These are phyloP conservation scores for Colius striatus DNA, from an alignment of 2,113 vertebrate genomes.

Conservation along the genomic window DNA sequence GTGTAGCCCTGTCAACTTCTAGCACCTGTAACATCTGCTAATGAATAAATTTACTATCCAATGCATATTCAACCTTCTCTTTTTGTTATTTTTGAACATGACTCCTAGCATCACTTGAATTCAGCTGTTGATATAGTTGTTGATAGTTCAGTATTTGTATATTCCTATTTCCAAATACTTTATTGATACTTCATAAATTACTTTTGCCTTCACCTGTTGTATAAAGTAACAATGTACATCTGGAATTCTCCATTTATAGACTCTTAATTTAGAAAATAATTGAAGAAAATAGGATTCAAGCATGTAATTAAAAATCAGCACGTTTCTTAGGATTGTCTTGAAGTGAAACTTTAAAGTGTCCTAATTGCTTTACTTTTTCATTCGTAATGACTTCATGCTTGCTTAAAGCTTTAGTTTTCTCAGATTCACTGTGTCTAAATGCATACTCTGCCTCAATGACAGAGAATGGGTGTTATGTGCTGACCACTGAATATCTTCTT, in stretches of 20 bases:
- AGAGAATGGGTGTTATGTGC: not conserved
- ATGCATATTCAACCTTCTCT: not conserved
- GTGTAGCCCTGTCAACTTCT: not conserved
- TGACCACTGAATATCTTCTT: constrained; percentile 19
- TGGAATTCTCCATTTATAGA: not conserved
- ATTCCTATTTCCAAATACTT: not conserved
- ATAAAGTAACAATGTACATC: not conserved
- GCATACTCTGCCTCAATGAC: not conserved
- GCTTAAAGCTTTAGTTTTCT: not conserved
- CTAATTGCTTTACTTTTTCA: not conserved
- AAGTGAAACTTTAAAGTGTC: not conserved
- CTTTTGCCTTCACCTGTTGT: not conserved
- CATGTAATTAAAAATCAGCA: not conserved
- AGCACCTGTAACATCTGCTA: not conserved
- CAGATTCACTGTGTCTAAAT: not conserved
- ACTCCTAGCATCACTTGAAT: not conserved
- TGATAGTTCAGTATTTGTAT: not conserved
- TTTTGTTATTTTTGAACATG: not conserved
- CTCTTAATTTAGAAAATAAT: not conserved
- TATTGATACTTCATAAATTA: not conserved
- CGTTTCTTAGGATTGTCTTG: not conserved
- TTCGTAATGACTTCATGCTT: not conserved
- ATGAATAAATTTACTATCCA: not conserved
- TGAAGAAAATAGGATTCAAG: not conserved
- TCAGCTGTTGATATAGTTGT: not conserved